Evolutionary conservation across 2,797 vertebrate species (phyloP).

Genomic region (Alosa sapidissima): DNA sequence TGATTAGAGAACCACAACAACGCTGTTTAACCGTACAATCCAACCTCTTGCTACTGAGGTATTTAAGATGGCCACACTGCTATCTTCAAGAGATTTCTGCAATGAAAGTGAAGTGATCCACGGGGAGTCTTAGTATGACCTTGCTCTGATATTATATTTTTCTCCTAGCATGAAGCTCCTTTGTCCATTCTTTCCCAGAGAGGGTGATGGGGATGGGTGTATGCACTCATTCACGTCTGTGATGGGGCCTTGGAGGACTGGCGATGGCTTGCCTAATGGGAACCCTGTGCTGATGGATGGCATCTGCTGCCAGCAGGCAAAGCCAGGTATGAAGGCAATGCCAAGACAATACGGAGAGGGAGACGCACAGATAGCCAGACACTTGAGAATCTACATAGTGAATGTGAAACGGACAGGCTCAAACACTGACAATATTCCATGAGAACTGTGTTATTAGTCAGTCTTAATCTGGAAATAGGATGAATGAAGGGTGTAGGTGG

Average conservation of each 20-base stretch:
- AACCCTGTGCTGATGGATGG: constrained; percentile 27
- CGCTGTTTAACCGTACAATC: neutral
- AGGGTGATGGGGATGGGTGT: neutral
- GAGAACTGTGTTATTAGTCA: no score
- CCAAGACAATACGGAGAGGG: neutral
- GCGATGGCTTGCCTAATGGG: neutral
- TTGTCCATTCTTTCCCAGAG: neutral
- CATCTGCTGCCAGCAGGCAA: constrained; percentile 26
- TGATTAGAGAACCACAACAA: neutral
- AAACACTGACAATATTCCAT: constrained; percentile 26
- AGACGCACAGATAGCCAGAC: neutral
- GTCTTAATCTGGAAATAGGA: no score
- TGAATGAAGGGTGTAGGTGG: no score
- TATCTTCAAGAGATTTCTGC: neutral
- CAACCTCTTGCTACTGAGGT: no score
- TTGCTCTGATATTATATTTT: neutral
- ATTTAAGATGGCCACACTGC: neutral
- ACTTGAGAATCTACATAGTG: neutral
- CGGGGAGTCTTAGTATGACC: neutral
- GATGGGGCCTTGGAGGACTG: neutral
- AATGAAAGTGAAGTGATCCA: neutral
- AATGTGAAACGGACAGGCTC: neutral
- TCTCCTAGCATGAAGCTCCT: neutral
- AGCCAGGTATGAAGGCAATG: constrained; percentile 12
- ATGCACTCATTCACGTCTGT: neutral